Conservation (phyloP, 2,797 vertebrate species). For the Melanotaenia trifasciata region DNA sequence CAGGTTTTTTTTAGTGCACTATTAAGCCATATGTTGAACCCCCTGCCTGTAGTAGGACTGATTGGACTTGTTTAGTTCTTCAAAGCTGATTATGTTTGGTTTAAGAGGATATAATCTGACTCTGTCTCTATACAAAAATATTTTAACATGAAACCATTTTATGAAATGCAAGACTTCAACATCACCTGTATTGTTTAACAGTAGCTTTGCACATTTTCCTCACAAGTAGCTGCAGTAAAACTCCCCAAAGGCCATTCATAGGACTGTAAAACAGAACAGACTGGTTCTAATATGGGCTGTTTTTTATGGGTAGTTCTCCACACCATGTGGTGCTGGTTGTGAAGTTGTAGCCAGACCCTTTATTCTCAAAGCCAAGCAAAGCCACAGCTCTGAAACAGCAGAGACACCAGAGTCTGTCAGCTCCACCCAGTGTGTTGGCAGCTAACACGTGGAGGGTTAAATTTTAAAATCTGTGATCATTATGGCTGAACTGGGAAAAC, state of each 20-base stretch:
- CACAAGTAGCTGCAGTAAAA: slow-evolving; percentile 15
- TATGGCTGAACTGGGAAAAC: slow-evolving; percentile 27
- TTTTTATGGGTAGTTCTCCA: slow-evolving; percentile 51
- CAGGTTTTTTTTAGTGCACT: too few relatives aligned
- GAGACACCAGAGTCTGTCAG: slow-evolving; percentile 18
- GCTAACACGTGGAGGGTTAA: slow-evolving; percentile 31
- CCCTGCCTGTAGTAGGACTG: too few relatives aligned
- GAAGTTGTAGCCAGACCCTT: slow-evolving; percentile 52
- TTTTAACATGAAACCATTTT: not conserved
- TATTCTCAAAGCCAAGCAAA: slow-evolving; percentile 61
- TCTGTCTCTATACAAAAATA: not conserved
- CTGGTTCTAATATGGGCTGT: slow-evolving; percentile 24
- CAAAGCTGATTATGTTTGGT: slow-evolving; percentile 37
- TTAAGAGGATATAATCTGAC: slow-evolving; percentile 16
- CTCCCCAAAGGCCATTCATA: slow-evolving; percentile 17
- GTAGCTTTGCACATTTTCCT: slow-evolving; percentile 11
- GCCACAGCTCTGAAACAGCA: slow-evolving; percentile 45
- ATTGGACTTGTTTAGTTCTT: not conserved
- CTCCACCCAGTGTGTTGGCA: slow-evolving; percentile 55
- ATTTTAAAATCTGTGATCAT: slow-evolving; percentile 44
- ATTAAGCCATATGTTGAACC: too few relatives aligned
- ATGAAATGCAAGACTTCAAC: not conserved
- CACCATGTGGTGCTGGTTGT: slow-evolving; percentile 59
- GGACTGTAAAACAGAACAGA: slow-evolving; percentile 27
- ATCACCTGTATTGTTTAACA: not conserved